These are phyloP conservation scores for Hoplostethus atlanticus DNA, from an alignment of 2,797 vertebrate genomes.

Conservation along the genomic window DNA sequence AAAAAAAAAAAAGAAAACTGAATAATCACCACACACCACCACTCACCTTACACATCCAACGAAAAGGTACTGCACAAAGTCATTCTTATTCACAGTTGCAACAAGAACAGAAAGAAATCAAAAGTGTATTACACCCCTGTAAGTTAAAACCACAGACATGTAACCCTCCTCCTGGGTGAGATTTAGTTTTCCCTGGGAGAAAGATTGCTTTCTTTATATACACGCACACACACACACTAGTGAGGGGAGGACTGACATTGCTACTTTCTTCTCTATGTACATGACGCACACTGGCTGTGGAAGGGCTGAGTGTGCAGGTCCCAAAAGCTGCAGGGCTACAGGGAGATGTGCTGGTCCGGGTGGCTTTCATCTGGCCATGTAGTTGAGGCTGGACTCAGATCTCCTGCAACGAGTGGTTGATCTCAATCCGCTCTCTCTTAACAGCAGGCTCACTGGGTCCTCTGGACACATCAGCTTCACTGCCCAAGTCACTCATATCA, in stretches of 20 bases:
- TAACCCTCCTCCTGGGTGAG: conserved; percentile 7
- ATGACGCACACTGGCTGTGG: conserved; percentile 61
- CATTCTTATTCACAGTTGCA: conserved; percentile 79
- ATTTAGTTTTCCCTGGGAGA: conserved; percentile 39
- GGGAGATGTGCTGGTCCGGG: conserved; percentile 17
- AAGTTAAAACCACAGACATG: conserved; percentile 45
- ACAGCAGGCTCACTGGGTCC: conserved; percentile 89
- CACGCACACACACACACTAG: conserved; percentile 22
- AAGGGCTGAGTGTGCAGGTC: conserved; percentile 11
- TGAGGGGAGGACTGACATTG: conserved; percentile 44
- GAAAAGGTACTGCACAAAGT: conserved; percentile 74
- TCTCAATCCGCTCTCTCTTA: conserved; percentile 93
- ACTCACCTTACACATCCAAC: conserved; percentile 64
- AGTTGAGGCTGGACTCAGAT: conserved; percentile 78
- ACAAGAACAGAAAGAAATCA: conserved; percentile 58
- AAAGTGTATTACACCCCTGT: conserved; percentile 61
- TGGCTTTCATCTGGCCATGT: conserved; percentile 6
- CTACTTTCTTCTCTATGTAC: conserved; percentile 70
- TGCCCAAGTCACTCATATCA: conserved; percentile 87
- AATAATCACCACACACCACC: conserved; percentile 58
- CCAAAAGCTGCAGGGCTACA: conserved; percentile 6
- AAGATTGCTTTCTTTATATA: conserved; percentile 27
- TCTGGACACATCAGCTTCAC: conserved; percentile 82
- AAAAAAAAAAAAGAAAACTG: conserved; percentile 1
- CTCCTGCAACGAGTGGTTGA: conserved; percentile 92